Conservation (phyloP, 2,113 vertebrate species). For the Oryzias javanicus region DNA sequence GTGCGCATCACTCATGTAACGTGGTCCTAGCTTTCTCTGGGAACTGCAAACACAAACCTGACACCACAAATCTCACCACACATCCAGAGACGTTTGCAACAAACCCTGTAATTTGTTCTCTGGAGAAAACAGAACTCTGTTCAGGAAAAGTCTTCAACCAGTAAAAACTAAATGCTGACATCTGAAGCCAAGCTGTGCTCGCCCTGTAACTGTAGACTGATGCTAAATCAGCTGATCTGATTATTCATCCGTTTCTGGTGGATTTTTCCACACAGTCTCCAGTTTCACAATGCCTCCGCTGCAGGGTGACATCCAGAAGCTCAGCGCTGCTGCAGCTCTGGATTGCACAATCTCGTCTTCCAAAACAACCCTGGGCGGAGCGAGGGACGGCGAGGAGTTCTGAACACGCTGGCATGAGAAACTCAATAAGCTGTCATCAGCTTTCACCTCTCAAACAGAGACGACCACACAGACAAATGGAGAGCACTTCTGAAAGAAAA, state of each 20-base stretch:
- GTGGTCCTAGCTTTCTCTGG: conserved; percentile 9
- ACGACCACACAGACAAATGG: not conserved
- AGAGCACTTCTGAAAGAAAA: conserved; percentile 6
- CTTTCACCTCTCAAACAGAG: conserved; percentile 18
- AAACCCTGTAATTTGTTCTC: conserved; percentile 20
- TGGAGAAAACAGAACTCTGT: conserved; percentile 10
- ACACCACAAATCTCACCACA: conserved; percentile 14
- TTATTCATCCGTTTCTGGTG: not conserved
- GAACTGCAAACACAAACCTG: conserved; percentile 34
- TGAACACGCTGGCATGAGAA: conserved; percentile 18
- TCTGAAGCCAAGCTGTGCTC: not conserved
- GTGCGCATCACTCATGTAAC: not conserved
- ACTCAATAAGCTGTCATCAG: conserved; percentile 12
- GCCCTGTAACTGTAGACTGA: not conserved
- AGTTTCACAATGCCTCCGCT: conserved; percentile 17
- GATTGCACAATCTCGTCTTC: conserved; percentile 58
- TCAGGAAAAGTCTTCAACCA: not conserved
- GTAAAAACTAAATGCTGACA: too few relatives aligned
- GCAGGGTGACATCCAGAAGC: conserved; percentile 25
- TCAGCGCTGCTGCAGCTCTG: conserved; percentile 5
- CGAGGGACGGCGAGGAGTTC: conserved; percentile 31
- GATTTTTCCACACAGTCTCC: conserved; percentile 7
- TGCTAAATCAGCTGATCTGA: not conserved
- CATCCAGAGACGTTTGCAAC: conserved; percentile 14
- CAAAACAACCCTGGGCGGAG: conserved; percentile 59